phyloP scores from a whole-genome alignment of 2,888 invertebrate species.

The Sinotaia quadrata region DNA sequence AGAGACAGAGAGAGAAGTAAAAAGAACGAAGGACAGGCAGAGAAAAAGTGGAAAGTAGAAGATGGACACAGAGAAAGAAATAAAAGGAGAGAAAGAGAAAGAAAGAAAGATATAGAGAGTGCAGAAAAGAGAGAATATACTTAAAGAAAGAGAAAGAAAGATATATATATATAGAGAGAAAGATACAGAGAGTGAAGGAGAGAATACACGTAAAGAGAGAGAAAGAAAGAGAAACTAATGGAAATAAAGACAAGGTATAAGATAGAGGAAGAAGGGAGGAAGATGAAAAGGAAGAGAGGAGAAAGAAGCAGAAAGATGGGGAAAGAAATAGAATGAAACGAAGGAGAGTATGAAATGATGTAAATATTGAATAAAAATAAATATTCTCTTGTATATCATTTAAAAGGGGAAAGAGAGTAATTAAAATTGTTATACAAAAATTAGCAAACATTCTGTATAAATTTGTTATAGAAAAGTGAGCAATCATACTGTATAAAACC shows the following conservation, averaged over 20 bases:
- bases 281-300: slow-evolving; percentile 1
- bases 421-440: no score
- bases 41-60: no score
- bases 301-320: background rate
- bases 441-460: no score
- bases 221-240: slow-evolving; percentile 3
- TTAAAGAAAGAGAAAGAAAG: background rate
- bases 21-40: no score
- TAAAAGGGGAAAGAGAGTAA: no score
- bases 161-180: background rate
- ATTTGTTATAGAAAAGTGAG: no score
- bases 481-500: no score
- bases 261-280: slow-evolving; percentile 1
- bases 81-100: no score
- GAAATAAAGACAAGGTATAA: background rate
- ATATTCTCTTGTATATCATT: no score
- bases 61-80: no score
- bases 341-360: background rate
- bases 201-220: background rate
- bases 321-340: background rate
- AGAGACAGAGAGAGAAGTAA: no score
- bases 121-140: background rate
- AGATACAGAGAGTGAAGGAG: slow-evolving; percentile 6
- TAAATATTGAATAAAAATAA: no score
- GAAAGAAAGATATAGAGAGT: slow-evolving; percentile 8